Evolutionary conservation across 2,888 invertebrate genomes (phyloP).

Genomic region (Heliconius hortense): DNA sequence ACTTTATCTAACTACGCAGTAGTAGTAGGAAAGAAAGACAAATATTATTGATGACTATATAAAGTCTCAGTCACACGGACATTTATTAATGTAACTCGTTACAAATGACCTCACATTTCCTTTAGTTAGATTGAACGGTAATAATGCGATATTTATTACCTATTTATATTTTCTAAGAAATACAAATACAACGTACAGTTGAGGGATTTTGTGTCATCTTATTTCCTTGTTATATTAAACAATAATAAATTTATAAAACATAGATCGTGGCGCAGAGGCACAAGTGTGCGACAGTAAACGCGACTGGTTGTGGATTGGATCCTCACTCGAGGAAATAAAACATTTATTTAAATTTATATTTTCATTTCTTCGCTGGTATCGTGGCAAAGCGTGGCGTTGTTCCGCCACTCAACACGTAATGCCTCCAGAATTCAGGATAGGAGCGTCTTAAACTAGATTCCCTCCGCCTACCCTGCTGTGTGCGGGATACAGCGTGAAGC

Average conservation of each 20-base stretch:
- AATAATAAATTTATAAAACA: not conserved
- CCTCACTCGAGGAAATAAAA: no score
- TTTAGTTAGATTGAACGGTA: constrained; percentile 32
- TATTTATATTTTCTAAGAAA: constrained; percentile 27
- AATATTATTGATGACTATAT: constrained; percentile 6
- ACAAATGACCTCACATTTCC: constrained; percentile 35
- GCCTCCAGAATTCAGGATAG: not conserved
- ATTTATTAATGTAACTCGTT: constrained; percentile 19
- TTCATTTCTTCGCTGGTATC: no score
- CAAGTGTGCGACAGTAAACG: no score
- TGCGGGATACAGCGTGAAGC: no score
- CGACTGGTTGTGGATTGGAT: no score
- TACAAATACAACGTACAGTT: constrained; percentile 19
- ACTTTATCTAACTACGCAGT: not conserved
- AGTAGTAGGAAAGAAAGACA: not conserved
- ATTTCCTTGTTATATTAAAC: constrained; percentile 4
- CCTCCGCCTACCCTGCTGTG: not conserved
- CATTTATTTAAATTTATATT: no score
- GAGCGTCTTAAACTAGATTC: not conserved
- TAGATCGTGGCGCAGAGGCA: no score
- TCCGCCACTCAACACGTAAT: no score
- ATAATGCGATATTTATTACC: constrained; percentile 36
- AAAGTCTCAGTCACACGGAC: constrained; percentile 6
- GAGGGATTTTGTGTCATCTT: constrained; percentile 12
- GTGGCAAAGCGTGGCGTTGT: no score